Conservation (phyloP, 2,888 invertebrate genomes). For the Rhingia campestris region DNA sequence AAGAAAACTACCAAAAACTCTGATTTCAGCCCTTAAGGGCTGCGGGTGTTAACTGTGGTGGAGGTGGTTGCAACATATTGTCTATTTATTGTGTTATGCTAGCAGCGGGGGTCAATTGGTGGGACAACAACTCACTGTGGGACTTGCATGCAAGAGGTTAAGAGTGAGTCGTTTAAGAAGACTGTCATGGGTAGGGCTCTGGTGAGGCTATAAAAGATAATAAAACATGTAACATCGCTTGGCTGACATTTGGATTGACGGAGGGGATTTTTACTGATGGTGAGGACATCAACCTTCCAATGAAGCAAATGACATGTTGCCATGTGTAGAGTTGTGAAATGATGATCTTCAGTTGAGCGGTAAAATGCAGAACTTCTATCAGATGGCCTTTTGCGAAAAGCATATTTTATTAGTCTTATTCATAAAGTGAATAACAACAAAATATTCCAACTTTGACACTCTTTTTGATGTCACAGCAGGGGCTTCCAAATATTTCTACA, state of each 20-base stretch:
- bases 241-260: slow-evolving; percentile 33
- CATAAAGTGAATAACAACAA: too few relatives aligned
- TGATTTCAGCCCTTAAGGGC: slow-evolving; percentile 49
- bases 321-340: too few relatives aligned
- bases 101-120: slow-evolving; percentile 51
- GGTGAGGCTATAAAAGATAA: slow-evolving; percentile 49
- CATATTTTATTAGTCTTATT: too few relatives aligned
- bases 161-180: slow-evolving; percentile 49
- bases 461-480: too few relatives aligned
- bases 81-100: slow-evolving; percentile 66
- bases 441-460: too few relatives aligned
- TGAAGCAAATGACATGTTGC: not conserved
- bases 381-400: too few relatives aligned
- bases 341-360: too few relatives aligned
- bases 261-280: slow-evolving; percentile 16
- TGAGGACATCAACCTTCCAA: slow-evolving; percentile 20
- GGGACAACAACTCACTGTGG: slow-evolving; percentile 29
- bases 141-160: slow-evolving; percentile 40
- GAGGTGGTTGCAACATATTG: slow-evolving; percentile 58
- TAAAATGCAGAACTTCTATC: too few relatives aligned
- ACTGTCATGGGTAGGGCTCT: slow-evolving; percentile 15
- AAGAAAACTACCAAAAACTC: slow-evolving; percentile 52
- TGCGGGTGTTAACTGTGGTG: slow-evolving; percentile 27
- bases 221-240: slow-evolving; percentile 48
- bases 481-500: too few relatives aligned